Percentiles rank a stretch among this genome's conserved stretches.
These are phyloP conservation scores for Salticus scenicus DNA, from an alignment of 2,888 invertebrate genomes.

Conservation along the genomic window DNA sequence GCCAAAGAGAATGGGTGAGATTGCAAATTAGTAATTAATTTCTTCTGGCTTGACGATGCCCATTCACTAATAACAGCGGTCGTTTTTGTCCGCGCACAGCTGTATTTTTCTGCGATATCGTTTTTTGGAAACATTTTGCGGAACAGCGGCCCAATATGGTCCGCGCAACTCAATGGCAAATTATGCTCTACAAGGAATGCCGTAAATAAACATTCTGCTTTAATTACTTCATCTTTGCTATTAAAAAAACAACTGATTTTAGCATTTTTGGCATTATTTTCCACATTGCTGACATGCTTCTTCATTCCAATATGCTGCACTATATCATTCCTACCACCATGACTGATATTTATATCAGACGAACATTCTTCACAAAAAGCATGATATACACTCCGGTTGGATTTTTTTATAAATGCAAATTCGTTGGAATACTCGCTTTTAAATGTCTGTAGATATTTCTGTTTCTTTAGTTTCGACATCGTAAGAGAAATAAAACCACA, in stretches of 20 bases:
- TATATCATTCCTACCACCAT: not conserved
- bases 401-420: not conserved
- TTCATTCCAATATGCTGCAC: not conserved
- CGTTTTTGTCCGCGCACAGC: not conserved
- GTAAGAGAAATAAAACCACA: no score
- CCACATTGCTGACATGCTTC: not conserved
- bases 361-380: conserved; percentile 2
- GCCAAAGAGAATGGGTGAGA: not conserved
- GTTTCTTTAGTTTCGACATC: no score
- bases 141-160: not conserved
- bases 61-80: not conserved
- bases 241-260: not conserved
- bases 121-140: not conserved
- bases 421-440: not conserved
- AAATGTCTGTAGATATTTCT: no score
- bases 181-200: conserved; percentile 1
- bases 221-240: not conserved
- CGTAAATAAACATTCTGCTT: conserved; percentile 5
- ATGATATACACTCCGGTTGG: not conserved
- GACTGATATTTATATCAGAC: not conserved
- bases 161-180: not conserved
- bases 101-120: not conserved
- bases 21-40: not conserved
- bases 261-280: not conserved
- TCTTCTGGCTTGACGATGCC: not conserved